These are phyloP conservation scores for Empis livida DNA, from an alignment of 2,888 invertebrate species.

Conservation along the genomic window DNA sequence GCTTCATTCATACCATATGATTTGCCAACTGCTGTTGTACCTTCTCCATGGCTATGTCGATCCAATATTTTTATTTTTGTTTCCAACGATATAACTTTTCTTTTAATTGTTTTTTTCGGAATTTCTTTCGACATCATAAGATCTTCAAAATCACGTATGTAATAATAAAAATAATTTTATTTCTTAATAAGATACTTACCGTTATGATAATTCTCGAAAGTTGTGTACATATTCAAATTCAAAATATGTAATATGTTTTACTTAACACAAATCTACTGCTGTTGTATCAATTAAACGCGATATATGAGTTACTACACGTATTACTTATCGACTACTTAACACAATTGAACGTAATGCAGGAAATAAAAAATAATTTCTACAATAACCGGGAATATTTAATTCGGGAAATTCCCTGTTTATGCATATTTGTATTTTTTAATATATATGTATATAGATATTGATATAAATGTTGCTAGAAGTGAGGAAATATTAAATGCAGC, in stretches of 20 bases:
- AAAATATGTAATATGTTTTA: too few species aligned
- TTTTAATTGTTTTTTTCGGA: background rate
- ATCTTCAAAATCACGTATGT: background rate
- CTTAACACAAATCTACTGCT: background rate
- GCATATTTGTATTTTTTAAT: too few species aligned
- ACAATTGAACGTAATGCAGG: too few species aligned
- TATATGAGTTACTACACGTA: background rate
- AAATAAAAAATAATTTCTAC: too few species aligned
- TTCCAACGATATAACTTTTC: background rate
- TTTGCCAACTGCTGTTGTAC: constrained; percentile 12
- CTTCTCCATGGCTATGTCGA: constrained; percentile 2
- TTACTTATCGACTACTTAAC: too few species aligned
- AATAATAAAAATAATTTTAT: background rate
- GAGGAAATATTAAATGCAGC: too few species aligned
- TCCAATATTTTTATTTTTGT: constrained; percentile 1
- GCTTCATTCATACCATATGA: constrained; percentile 13
- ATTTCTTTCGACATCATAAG: background rate
- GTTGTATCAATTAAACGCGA: background rate
- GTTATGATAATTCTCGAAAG: too few species aligned
- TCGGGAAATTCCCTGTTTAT: too few species aligned
- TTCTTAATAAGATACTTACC: background rate
- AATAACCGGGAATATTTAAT: too few species aligned
- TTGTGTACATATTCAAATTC: too few species aligned
- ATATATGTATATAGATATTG: too few species aligned
- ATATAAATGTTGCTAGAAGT: background rate